phyloP scores from a whole-genome alignment of 2,797 vertebrate genomes.

The Neoniphon sammara region DNA sequence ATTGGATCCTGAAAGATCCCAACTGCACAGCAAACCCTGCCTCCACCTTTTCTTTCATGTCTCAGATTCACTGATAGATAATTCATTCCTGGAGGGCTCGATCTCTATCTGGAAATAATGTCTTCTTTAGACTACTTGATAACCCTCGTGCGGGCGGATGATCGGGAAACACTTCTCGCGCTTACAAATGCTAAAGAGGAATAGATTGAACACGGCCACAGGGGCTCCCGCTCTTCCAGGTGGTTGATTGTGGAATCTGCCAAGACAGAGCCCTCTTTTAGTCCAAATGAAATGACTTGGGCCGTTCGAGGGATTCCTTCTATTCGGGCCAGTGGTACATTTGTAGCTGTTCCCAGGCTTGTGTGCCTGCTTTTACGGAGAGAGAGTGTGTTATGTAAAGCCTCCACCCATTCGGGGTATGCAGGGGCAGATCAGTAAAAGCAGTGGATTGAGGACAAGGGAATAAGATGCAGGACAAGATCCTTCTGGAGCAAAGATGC shows the following conservation, averaged over 20 bases:
- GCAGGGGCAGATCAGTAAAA: constrained; percentile 52
- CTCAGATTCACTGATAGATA: constrained; percentile 21
- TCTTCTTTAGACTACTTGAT: constrained; percentile 27
- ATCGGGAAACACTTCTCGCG: constrained; percentile 24
- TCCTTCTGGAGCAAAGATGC: constrained; percentile 50
- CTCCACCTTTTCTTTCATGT: constrained; percentile 33
- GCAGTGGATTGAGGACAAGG: constrained; percentile 52
- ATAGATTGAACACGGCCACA: neutral
- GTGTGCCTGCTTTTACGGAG: constrained; percentile 38
- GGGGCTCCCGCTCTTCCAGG: constrained; percentile 31
- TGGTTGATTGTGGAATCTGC: constrained; percentile 42
- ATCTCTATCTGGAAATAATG: constrained; percentile 44
- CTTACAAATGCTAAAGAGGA: constrained; percentile 16
- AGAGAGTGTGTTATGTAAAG: constrained; percentile 66
- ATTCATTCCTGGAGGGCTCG: constrained; percentile 36
- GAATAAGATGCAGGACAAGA: constrained; percentile 41
- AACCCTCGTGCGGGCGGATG: constrained; percentile 30
- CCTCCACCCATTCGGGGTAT: constrained; percentile 63
- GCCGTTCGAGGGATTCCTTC: constrained; percentile 60
- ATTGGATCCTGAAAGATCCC: constrained; percentile 46
- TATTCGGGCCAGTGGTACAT: constrained; percentile 54
- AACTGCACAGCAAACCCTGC: neutral
- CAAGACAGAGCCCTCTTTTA: constrained; percentile 34
- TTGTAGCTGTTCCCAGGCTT: constrained; percentile 34
- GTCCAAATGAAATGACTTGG: constrained; percentile 44